Conservation (phyloP, 2,797 vertebrate species). For the Mormyrops attenuatus region DNA sequence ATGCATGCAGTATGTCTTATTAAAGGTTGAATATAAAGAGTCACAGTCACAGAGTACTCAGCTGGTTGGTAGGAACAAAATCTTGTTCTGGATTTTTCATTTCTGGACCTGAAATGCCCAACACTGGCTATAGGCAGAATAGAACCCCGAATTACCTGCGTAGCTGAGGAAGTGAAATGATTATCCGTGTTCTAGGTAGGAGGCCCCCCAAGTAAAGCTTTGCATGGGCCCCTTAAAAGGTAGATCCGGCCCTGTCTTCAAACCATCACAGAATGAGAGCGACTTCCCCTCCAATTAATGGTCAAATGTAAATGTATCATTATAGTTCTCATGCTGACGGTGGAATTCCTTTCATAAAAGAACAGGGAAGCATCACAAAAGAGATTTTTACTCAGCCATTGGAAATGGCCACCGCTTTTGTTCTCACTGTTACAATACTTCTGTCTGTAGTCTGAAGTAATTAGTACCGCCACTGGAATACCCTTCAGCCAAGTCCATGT, state of each 20-base stretch:
- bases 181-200: not conserved
- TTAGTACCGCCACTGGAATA: not conserved
- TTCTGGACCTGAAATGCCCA: not conserved
- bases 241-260: not conserved
- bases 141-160: not conserved
- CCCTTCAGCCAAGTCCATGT: not conserved
- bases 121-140: not conserved
- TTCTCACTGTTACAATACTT: not conserved
- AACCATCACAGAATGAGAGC: not conserved
- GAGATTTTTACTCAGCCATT: not conserved
- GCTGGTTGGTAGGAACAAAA: not conserved
- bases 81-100: not conserved
- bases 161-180: not conserved
- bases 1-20: not conserved
- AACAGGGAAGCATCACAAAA: not conserved
- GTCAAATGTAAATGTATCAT: not conserved
- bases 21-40: not conserved
- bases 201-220: not conserved
- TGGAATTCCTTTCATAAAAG: slow-evolving; percentile 6
- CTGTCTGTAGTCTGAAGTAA: slow-evolving; percentile 1
- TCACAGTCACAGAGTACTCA: not conserved
- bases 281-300: not conserved
- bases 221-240: not conserved
- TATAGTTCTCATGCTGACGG: not conserved
- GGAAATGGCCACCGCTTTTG: not conserved